phyloP scores from a whole-genome alignment of 2,113 vertebrate species.

The Pelecanoides urinatrix region DNA sequence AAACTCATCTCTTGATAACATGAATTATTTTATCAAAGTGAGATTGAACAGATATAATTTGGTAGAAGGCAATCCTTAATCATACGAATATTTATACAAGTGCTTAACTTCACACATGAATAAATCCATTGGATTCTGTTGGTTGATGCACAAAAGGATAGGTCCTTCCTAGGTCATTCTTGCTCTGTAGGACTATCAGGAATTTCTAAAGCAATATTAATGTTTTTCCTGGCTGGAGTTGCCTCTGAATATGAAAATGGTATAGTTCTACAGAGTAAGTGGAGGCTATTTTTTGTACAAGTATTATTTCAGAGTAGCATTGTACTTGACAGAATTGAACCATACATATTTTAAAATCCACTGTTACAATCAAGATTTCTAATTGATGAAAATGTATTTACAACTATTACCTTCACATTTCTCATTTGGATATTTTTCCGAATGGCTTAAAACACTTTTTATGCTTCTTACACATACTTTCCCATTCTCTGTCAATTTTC shows the following conservation, averaged over 20 bases:
- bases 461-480: neutral
- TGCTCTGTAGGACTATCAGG: neutral
- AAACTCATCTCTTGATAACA: neutral
- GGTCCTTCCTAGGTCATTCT: neutral
- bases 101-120: neutral
- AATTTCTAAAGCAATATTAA: neutral
- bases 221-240: neutral
- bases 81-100: neutral
- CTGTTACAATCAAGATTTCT: neutral
- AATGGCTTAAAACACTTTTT: neutral
- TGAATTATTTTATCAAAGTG: neutral
- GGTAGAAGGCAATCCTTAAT: neutral
- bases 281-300: neutral
- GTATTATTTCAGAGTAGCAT: neutral
- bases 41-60: neutral
- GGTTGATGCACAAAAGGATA: neutral
- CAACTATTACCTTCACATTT: neutral
- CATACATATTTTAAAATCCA: neutral
- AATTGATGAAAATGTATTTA: neutral
- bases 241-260: neutral
- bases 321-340: neutral
- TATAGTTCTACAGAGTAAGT: neutral
- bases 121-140: neutral
- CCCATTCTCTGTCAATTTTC: neutral
- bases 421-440: neutral